A percentile compares a stretch with the other conserved stretches of the same genome.
These are phyloP conservation scores for Eilema caniola DNA, from an alignment of 2,888 invertebrate genomes.

Conservation along the genomic window DNA sequence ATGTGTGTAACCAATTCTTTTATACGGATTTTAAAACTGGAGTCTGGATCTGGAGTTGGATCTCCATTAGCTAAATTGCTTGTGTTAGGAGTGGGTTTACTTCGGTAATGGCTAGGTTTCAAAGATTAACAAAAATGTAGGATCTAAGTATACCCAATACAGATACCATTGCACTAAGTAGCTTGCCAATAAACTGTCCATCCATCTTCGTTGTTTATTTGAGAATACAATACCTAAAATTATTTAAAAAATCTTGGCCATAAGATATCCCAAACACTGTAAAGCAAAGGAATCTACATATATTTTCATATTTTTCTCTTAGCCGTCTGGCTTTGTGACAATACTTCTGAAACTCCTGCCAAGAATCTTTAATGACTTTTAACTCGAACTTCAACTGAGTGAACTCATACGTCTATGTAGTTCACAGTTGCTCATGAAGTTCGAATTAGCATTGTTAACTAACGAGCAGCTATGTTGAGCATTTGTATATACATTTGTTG, in stretches of 20 bases:
- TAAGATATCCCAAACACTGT: not conserved
- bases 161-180: too few species aligned
- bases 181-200: too few species aligned
- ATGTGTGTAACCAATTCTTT: too few species aligned
- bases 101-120: too few species aligned
- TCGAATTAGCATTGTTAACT: not conserved
- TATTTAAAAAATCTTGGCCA: not conserved
- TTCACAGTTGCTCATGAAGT: not conserved
- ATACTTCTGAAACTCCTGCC: not conserved
- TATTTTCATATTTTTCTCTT: not conserved
- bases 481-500: not conserved
- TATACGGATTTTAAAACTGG: too few species aligned
- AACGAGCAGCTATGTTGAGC: not conserved
- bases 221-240: too few species aligned
- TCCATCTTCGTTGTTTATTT: too few species aligned
- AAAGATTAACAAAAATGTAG: too few species aligned
- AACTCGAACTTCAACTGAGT: not conserved
- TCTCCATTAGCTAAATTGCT: too few species aligned
- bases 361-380: not conserved
- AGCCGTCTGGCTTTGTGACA: not conserved
- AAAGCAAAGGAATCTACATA: not conserved
- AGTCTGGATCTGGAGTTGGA: too few species aligned
- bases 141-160: too few species aligned
- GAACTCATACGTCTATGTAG: not conserved
- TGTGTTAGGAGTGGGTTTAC: too few species aligned